Evolutionary conservation across 2,113 vertebrate species (phyloP), one percentile per base, ranked within the genome.

Genomic region (Coptodon bakossiorum): DNA sequence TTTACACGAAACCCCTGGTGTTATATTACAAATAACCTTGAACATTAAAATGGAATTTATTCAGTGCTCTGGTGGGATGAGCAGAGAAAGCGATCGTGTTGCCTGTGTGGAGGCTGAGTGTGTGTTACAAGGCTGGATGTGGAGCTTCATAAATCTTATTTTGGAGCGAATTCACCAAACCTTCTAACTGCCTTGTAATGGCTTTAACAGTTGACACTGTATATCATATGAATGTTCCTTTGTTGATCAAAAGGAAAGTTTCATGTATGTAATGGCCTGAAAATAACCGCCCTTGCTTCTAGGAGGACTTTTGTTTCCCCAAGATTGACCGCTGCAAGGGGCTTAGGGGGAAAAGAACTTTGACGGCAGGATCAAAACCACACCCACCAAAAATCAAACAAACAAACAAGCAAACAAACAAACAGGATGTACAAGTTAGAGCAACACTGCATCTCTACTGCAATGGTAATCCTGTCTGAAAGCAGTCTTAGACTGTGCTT

Each of bases 21-120:
- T 76, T 29, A 76, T 29, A 76, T 48, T 76, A 48, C 14, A 76
- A 27, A 76, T 17, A 76, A 48, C 4, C 68, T 48, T 48, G 40
- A 76, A 19, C 40, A 27, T 48, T 48, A 17, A 76, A 45, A 76
- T 29, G 22, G 40, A 27, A 76, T 76, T 76, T 76, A 27, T 76
- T 48, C 24, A 48, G 68, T 2, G 29, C 17, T 36, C 31, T 63
- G 24, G 68, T 48, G 68, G 40, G 68, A 76, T 48, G 43, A 76
- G 24, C 43, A 29, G 24, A 29, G 40, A 48, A 76, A 48, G 14
- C 16, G 1, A 48, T 48, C 1, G 2, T 10, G 38, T 1, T 6
- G 34, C 11, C 36, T 27, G 40, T 2, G 43, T 76, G 71, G 40
- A 48, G 71, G 24, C 22, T 43, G n/a, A 71, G 36, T 16, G n/a